Evolutionary conservation across 2,797 vertebrate species (phyloP).

Genomic region (Vultur gryphus): DNA sequence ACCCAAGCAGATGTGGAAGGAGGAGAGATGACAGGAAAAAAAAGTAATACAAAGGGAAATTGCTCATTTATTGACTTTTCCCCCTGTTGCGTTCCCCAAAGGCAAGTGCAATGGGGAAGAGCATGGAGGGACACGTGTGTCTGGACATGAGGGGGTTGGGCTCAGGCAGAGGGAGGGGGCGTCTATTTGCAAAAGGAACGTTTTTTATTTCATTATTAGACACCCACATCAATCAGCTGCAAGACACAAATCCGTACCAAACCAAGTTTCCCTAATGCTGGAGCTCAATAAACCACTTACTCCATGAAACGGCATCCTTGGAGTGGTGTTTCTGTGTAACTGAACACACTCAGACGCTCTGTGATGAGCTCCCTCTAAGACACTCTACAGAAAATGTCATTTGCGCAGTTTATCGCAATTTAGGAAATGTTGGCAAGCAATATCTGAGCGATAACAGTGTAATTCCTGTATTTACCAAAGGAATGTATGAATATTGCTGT

Average conservation of each 20-base stretch:
- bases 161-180: neutral
- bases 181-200: neutral
- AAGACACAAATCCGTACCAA: neutral
- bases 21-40: neutral
- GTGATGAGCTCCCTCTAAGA: neutral
- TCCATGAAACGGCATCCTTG: neutral
- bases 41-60: neutral
- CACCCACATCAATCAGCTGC: neutral
- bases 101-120: neutral
- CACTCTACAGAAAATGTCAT: neutral
- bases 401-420: neutral
- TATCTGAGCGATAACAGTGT: neutral
- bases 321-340: neutral
- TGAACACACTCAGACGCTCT: neutral
- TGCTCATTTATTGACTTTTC: neutral
- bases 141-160: neutral
- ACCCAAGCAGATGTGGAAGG: neutral
- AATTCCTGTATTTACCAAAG: neutral
- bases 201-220: neutral
- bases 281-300: neutral
- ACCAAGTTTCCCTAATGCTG: neutral
- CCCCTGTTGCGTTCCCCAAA: neutral
- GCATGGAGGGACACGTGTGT: accelerated
- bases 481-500: neutral
- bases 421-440: neutral